A percentile compares a stretch with the other conserved stretches of the same genome.
phyloP scores from a whole-genome alignment of 1,140 invertebrate genomes.

The Tachypleus tridentatus region DNA sequence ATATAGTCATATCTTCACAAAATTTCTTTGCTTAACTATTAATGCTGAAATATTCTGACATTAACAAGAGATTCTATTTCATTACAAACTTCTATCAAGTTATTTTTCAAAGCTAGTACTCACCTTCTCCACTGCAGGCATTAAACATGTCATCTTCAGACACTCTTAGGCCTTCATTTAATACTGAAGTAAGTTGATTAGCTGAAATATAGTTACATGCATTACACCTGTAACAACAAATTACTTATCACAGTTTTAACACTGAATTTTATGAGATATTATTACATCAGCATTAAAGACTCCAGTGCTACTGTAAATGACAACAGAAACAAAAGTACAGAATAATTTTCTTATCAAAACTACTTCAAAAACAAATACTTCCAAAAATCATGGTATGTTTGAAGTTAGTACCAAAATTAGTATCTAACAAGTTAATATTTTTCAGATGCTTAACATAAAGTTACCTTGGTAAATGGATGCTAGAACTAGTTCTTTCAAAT shows the following conservation, averaged over 20 bases:
- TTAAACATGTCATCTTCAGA: constrained; percentile 37
- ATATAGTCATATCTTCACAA: no score
- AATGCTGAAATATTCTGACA: constrained; percentile 4
- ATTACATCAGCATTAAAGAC: no score
- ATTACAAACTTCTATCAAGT: constrained; percentile 9
- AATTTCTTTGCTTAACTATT: no score
- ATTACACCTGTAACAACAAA: constrained; percentile 11
- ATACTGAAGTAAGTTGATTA: constrained; percentile 38
- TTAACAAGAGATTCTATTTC: constrained; percentile 2
- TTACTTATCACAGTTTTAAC: background rate
- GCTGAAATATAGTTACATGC: constrained; percentile 28
- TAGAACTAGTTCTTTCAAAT: constrained; percentile 49
- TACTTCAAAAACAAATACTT: no score
- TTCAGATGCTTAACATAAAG: constrained; percentile 3
- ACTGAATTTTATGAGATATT: no score
- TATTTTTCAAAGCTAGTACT: constrained; percentile 13
- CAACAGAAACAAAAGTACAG: no score
- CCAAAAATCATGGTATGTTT: no score
- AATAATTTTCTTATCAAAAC: no score
- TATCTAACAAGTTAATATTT: no score
- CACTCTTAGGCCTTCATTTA: constrained; percentile 41
- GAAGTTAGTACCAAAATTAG: no score
- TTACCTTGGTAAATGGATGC: constrained; percentile 57
- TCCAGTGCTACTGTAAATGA: no score
- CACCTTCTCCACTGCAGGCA: constrained; percentile 27